A percentile compares a stretch with the other conserved stretches of the same genome.
These are phyloP conservation scores for Podotricha telesiphe DNA, from an alignment of 2,888 invertebrate species.

Conservation along the genomic window DNA sequence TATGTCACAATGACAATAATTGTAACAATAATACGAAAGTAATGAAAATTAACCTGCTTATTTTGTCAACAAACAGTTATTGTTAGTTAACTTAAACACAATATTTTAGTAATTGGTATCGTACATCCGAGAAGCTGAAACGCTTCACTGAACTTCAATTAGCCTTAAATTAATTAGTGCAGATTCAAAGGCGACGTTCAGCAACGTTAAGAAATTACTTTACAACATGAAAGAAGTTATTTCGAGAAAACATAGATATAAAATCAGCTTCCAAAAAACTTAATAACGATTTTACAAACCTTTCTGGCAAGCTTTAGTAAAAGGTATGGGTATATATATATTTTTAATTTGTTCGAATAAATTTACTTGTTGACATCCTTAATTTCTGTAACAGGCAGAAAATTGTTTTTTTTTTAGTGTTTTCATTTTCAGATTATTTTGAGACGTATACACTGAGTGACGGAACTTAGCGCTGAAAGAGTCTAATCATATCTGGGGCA, in stretches of 20 bases:
- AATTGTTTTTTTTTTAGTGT: no score
- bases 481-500: no score
- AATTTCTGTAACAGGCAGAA: no score
- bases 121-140: background rate
- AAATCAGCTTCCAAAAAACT: constrained; percentile 1
- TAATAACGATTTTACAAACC: background rate
- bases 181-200: constrained; percentile 16
- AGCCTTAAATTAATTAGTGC: constrained; percentile 23
- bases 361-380: no score
- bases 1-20: background rate
- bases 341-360: no score
- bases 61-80: background rate
- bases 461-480: no score
- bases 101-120: constrained; percentile 8
- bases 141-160: constrained; percentile 19
- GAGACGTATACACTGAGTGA: no score
- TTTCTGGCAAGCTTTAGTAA: background rate
- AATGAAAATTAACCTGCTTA: background rate
- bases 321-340: no score
- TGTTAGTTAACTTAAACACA: background rate
- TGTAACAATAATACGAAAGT: background rate
- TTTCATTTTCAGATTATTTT: no score
- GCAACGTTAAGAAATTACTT: constrained; percentile 18
- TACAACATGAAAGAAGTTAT: constrained; percentile 19
- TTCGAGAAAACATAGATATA: background rate